Base-by-base conservation (phyloP, 2,113 vertebrate species). In the Colaptes auratus region DNA sequence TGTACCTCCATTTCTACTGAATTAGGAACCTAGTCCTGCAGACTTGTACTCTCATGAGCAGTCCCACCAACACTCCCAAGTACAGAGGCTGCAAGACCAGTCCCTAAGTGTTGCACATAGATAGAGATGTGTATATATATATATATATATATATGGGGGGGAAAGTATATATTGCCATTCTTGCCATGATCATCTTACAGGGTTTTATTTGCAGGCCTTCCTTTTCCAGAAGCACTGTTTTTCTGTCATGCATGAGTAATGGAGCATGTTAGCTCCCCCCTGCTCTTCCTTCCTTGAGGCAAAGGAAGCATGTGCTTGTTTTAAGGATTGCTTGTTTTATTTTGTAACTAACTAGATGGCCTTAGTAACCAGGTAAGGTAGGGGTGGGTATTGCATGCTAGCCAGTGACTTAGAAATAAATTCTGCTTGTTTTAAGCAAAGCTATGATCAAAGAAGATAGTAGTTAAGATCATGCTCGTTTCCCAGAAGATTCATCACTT, bases 221-320 rank as follows among this genome's bases (percentile, higher is more conserved):
- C 81, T 81, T 66, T 85, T 88, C 82, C 80, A 87, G 92, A 78
- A 90, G 93, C 90, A 70, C 69, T 48, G 70, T 73, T 95, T 74
- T 75, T 70, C 86, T 81, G 52, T 88, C 76, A 13, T 44, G 86
- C 96, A 96, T 92, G 93, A 93, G 39, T 52, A 79, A 74, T 87
- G 79, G 86, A 58, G 90, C 75, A 82, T 86, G 80, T 86, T 69
- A 66, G 69, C 58, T 94, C 89, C 84, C 91, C 89, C 76, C 82
- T 87, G 85, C 95, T 86, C 93, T 86, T 63, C 83, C 66, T 50
- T 81, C 58, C 81, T 78, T 1, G 3, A 92, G 92, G 77, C 85
- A 87, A 93, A 91, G 82, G 70, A 76, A 96, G 94, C 96, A 95
- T 73, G 95, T 78, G 93, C 93, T 95, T 93, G 93, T 93, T 96